Percentiles rank a stretch among this genome's conserved stretches.
Evolutionary conservation across 2,797 vertebrate genomes (phyloP).

Genomic region (Anolis apletophallus): DNA sequence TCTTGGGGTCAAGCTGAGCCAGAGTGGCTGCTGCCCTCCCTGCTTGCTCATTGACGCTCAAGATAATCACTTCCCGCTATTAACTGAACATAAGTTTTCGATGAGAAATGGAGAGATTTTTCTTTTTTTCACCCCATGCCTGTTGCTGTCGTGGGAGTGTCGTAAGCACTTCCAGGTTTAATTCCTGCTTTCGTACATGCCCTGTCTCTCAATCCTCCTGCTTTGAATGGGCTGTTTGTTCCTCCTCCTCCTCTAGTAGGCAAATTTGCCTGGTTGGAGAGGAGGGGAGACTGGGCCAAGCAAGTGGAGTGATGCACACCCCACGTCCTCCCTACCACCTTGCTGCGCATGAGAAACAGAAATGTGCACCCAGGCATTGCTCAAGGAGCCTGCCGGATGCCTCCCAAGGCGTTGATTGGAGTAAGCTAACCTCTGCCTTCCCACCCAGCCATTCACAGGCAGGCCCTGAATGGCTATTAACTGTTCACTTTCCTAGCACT

Average conservation of each 20-base stretch:
- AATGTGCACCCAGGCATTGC: not conserved
- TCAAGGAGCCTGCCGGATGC: not conserved
- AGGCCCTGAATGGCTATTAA: not conserved
- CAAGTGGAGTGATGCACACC: too few species aligned
- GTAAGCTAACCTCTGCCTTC: not conserved
- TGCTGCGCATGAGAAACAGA: not conserved
- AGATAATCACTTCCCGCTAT: conserved; percentile 10
- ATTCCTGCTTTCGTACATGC: conserved; percentile 18
- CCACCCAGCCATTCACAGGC: not conserved
- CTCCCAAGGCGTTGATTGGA: not conserved
- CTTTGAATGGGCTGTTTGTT: conserved; percentile 34
- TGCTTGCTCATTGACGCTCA: not conserved
- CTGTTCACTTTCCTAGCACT: conserved; percentile 1
- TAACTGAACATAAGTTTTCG: not conserved
- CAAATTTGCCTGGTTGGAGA: not conserved
- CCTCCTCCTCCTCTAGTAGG: not conserved
- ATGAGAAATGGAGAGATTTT: too few species aligned
- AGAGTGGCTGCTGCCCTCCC: not conserved
- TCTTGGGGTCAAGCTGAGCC: not conserved
- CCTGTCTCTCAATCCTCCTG: conserved; percentile 1
- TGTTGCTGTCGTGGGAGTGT: conserved; percentile 11
- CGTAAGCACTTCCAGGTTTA: conserved; percentile 1
- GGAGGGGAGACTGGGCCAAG: not conserved
- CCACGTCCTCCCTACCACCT: not conserved
- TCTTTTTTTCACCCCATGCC: conserved; percentile 10